These are phyloP conservation scores for Napeogenes inachia DNA, from an alignment of 2,888 invertebrate species.

Conservation along the genomic window DNA sequence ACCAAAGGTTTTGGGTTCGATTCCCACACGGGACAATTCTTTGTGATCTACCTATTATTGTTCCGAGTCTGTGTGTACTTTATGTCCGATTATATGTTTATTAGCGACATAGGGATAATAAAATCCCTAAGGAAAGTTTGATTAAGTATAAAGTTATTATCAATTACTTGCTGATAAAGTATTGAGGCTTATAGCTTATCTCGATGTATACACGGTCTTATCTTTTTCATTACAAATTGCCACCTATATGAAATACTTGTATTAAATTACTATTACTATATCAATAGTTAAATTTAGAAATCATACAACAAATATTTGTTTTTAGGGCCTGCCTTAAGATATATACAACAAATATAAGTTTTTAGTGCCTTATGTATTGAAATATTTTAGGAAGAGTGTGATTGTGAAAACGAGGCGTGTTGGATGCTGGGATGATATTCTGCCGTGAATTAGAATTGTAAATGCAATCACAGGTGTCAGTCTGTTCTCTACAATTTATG, in stretches of 20 bases:
- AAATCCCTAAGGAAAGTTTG: too few relatives aligned
- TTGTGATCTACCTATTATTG: too few relatives aligned
- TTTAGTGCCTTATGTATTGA: too few relatives aligned
- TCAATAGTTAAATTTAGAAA: too few relatives aligned
- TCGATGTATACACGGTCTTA: slow-evolving; percentile 47
- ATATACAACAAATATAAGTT: too few relatives aligned
- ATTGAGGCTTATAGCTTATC: slow-evolving; percentile 65
- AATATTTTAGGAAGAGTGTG: slow-evolving; percentile 7
- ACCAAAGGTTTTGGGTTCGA: too few relatives aligned
- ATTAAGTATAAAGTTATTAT: slow-evolving; percentile 73
- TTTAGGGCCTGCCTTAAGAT: too few relatives aligned
- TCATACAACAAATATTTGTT: too few relatives aligned
- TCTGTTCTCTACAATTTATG: slow-evolving; percentile 69
- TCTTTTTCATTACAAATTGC: slow-evolving; percentile 55
- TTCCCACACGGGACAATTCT: too few relatives aligned
- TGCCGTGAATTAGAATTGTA: slow-evolving; percentile 75
- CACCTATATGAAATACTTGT: slow-evolving; percentile 1
- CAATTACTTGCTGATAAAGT: slow-evolving; percentile 76
- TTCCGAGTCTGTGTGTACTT: too few relatives aligned
- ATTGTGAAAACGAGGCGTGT: slow-evolving; percentile 32
- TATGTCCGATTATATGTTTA: too few relatives aligned
- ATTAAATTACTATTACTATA: background rate
- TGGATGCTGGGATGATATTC: slow-evolving; percentile 62
- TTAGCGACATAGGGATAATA: too few relatives aligned
- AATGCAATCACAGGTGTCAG: slow-evolving; percentile 77